phyloP scores from a whole-genome alignment of 2,888 invertebrate species.

The Apomyelois bistriatella region DNA sequence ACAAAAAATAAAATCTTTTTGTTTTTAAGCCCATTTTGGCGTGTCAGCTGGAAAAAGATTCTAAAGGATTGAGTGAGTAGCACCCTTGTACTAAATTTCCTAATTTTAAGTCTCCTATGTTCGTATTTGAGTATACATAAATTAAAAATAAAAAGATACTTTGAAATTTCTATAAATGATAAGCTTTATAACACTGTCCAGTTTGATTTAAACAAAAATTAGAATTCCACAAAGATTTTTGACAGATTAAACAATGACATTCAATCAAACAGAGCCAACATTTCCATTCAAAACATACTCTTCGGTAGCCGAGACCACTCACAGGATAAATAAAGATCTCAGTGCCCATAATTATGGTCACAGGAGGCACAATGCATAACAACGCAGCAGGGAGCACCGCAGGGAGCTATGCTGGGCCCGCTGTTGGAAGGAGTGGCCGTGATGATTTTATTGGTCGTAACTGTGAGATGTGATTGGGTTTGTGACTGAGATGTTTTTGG shows the following conservation, averaged over 20 bases:
- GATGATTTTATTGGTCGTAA: slow-evolving; percentile 12
- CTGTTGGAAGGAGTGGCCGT: slow-evolving; percentile 3
- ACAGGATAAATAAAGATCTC: slow-evolving; percentile 12
- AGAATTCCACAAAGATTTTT: not conserved
- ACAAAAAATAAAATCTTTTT: too few species aligned
- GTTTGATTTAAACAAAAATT: not conserved
- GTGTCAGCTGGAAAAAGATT: too few species aligned
- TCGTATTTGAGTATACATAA: too few species aligned
- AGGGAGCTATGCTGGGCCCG: slow-evolving; percentile 19
- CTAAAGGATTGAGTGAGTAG: too few species aligned
- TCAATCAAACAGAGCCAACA: not conserved
- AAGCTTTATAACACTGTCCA: too few species aligned
- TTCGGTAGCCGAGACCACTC: slow-evolving; percentile 8
- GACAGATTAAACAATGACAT: not conserved
- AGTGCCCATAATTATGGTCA: slow-evolving; percentile 11
- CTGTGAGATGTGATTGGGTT: not conserved
- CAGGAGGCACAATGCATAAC: slow-evolving; percentile 17
- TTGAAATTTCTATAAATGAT: too few species aligned
- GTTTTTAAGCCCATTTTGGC: too few species aligned
- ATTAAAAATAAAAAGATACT: too few species aligned
- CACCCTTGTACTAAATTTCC: too few species aligned
- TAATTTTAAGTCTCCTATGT: too few species aligned
- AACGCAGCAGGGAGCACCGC: slow-evolving; percentile 23
- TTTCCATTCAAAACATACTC: not conserved
- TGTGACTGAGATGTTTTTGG: not conserved